Conservation (phyloP, 1,140 invertebrate species). For the Ericerus pela region DNA sequence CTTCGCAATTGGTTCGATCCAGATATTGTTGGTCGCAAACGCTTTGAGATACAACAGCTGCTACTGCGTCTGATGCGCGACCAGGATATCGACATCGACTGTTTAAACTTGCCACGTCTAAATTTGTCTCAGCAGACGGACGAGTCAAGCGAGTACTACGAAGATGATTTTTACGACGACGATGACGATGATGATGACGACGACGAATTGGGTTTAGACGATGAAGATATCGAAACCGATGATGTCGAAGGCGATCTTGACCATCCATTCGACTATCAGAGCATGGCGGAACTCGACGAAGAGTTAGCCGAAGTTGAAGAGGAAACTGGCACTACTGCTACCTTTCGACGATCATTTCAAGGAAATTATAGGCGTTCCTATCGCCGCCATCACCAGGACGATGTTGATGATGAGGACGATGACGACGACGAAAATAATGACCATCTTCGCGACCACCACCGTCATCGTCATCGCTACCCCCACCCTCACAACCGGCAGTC, state of each 20-base stretch:
- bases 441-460: too few relatives aligned
- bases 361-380: too few relatives aligned
- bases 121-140: conserved; percentile 29
- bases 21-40: conserved; percentile 56
- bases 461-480: too few relatives aligned
- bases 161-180: conserved; percentile 23
- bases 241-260: conserved; percentile 18
- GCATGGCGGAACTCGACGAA: conserved; percentile 12
- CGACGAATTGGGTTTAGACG: conserved; percentile 18
- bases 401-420: too few relatives aligned
- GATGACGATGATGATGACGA: conserved; percentile 26
- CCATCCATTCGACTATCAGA: too few relatives aligned
- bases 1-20: conserved; percentile 64
- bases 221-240: conserved; percentile 17
- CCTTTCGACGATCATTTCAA: too few relatives aligned
- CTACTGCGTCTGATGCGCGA: conserved; percentile 51
- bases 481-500: too few relatives aligned
- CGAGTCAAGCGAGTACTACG: conserved; percentile 23
- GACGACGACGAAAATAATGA: too few relatives aligned
- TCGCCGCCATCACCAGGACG: too few relatives aligned
- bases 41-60: conserved; percentile 59
- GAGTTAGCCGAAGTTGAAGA: conserved; percentile 14
- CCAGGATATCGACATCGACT: conserved; percentile 31
- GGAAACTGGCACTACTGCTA: too few relatives aligned
- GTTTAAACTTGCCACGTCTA: conserved; percentile 31